Evolutionary conservation across 2,797 vertebrate genomes (phyloP).

Genomic region (Syndactyla subalaris): DNA sequence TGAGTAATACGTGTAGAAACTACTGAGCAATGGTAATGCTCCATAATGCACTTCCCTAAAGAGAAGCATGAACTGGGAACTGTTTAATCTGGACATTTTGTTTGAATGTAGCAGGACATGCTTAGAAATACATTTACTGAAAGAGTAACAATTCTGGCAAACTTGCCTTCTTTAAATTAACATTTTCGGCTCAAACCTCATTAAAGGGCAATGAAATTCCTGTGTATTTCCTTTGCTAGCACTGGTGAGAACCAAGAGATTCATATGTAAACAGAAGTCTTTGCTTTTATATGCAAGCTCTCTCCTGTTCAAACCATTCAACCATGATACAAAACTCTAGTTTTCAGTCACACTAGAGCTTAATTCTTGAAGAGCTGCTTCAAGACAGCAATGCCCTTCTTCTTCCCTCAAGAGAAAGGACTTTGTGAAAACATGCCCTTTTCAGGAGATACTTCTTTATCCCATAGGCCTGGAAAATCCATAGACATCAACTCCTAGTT

Average conservation of each 20-base stretch:
- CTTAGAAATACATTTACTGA: constrained; percentile 50
- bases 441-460: constrained; percentile 2
- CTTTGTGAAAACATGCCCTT: constrained; percentile 43
- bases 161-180: constrained; percentile 32
- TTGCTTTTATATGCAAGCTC: not conserved
- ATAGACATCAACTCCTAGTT: constrained; percentile 9
- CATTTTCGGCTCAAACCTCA: constrained; percentile 9
- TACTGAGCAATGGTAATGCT: not conserved
- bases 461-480: constrained; percentile 36
- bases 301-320: not conserved
- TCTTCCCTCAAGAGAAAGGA: not conserved
- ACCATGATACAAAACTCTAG: not conserved
- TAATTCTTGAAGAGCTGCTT: constrained; percentile 30
- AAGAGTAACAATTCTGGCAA: constrained; percentile 2
- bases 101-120: not conserved
- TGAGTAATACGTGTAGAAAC: not conserved
- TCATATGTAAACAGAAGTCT: constrained; percentile 42
- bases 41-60: not conserved
- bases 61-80: not conserved
- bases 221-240: constrained; percentile 25
- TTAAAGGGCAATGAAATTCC: constrained; percentile 48
- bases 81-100: not conserved
- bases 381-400: not conserved
- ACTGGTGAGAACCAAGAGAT: constrained; percentile 50
- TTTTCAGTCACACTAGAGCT: not conserved